Conservation (phyloP, 2,113 vertebrate species). For the Casuarius casuarius region DNA sequence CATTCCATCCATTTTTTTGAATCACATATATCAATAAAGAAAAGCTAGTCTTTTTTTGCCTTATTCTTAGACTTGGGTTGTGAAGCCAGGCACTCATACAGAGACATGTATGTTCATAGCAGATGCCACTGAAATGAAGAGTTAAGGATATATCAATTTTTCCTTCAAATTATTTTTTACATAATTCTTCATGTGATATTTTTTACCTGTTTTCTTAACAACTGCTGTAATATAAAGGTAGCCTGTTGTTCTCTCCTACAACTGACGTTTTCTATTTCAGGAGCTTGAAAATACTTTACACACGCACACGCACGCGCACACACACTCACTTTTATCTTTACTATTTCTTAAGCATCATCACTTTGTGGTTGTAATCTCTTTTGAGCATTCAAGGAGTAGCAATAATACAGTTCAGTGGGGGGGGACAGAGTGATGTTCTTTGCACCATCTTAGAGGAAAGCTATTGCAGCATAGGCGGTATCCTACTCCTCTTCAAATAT, state of each 20-base stretch:
- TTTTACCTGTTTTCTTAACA: background rate
- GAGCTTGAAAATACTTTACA: background rate
- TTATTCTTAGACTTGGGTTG: background rate
- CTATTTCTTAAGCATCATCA: background rate
- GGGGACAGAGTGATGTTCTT: background rate
- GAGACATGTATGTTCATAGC: background rate
- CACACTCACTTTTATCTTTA: background rate
- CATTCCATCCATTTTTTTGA: background rate
- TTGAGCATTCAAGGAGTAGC: background rate
- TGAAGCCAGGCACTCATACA: background rate
- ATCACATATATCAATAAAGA: background rate
- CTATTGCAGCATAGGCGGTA: accelerated
- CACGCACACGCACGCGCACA: accelerated
- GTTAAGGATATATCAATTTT: background rate
- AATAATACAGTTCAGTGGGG: background rate
- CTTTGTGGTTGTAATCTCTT: background rate
- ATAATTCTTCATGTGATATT: background rate
- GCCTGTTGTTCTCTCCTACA: background rate
- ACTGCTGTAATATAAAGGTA: background rate
- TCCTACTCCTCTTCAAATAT: accelerated
- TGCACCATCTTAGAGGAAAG: background rate
- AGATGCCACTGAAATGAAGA: conserved; percentile 29
- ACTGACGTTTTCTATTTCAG: background rate
- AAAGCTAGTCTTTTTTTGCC: background rate
- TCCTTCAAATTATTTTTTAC: background rate